Conservation (phyloP, 2,113 vertebrate species). For the Protobothrops mucrosquamatus region DNA sequence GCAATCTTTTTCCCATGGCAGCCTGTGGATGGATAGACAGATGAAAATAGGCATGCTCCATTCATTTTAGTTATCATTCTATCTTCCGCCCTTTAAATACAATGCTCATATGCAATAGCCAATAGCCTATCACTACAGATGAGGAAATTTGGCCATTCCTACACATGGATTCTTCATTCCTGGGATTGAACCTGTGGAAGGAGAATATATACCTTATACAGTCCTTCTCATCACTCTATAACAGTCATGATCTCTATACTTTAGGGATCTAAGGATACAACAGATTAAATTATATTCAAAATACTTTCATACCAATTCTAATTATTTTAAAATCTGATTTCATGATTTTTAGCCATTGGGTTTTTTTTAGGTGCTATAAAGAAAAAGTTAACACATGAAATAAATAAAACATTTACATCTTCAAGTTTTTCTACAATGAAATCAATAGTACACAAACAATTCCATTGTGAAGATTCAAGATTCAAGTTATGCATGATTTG, state of each 20-base stretch:
- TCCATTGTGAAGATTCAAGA: neutral
- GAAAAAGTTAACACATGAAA: neutral
- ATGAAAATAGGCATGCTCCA: neutral
- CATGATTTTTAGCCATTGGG: neutral
- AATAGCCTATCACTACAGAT: neutral
- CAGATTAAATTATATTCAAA: neutral
- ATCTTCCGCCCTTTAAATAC: neutral
- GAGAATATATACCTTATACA: neutral
- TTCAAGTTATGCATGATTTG: neutral
- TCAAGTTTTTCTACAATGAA: neutral
- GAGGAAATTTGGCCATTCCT: neutral
- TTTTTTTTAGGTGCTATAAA: neutral
- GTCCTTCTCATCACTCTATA: neutral
- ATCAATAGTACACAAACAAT: neutral
- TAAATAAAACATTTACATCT: neutral
- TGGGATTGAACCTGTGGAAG: neutral
- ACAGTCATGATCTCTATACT: neutral
- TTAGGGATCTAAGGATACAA: neutral
- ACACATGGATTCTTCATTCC: neutral
- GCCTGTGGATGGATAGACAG: neutral
- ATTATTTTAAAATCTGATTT: neutral
- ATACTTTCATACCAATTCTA: neutral
- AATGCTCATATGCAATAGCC: neutral
- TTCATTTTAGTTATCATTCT: neutral
- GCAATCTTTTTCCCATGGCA: neutral